A percentile compares a stretch with the other conserved stretches of the same genome.
Conservation (phyloP, 1,140 invertebrate species). For the Archivesica marissinica region DNA sequence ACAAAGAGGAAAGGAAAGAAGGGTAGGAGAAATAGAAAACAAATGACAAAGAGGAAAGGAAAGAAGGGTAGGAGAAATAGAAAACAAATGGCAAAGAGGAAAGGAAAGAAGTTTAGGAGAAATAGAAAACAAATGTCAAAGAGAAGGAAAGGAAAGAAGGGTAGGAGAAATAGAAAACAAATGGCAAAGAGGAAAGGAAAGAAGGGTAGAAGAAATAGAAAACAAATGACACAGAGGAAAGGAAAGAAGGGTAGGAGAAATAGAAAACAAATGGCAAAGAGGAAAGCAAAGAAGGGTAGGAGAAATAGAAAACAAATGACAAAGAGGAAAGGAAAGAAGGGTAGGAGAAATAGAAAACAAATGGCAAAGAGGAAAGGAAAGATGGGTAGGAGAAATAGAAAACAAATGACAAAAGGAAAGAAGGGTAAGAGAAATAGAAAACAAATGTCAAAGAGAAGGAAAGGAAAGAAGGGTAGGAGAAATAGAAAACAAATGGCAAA, state of each 20-base stretch:
- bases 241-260: background rate
- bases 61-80: background rate
- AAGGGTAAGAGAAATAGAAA: background rate
- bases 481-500: background rate
- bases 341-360: background rate
- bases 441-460: background rate
- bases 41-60: background rate
- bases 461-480: background rate
- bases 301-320: background rate
- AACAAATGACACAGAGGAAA: background rate
- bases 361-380: background rate
- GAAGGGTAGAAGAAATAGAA: background rate
- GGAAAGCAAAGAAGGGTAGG: background rate
- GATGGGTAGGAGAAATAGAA: background rate
- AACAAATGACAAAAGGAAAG: background rate
- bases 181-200: background rate
- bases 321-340: background rate
- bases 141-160: background rate
- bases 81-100: background rate
- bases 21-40: too few species aligned
- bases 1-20: too few species aligned
- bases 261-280: background rate
- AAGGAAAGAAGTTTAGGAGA: background rate
- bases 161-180: too few species aligned
- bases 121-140: background rate